These are phyloP conservation scores for Limosa lapponica DNA, from an alignment of 2,797 vertebrate species.

Conservation along the genomic window DNA sequence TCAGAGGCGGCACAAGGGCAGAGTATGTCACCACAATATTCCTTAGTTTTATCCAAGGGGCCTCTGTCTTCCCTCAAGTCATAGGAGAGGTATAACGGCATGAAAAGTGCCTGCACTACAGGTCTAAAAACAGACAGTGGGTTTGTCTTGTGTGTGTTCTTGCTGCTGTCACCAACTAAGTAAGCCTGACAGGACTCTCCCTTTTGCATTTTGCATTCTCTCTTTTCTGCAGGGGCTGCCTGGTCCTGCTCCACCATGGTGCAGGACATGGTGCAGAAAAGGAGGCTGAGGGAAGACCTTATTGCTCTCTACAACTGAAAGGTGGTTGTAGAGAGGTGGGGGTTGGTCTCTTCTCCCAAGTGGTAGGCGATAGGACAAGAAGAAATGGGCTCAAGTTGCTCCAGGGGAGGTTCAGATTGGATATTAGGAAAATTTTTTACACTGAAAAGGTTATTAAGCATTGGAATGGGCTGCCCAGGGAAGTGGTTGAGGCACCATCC, in stretches of 20 bases:
- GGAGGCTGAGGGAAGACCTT: no score
- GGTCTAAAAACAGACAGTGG: not conserved
- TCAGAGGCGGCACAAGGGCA: not conserved
- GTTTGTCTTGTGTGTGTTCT: not conserved
- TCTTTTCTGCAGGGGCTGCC: not conserved
- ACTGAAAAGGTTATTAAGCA: no score
- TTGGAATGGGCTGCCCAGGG: no score
- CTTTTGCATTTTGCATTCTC: not conserved
- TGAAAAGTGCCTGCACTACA: not conserved
- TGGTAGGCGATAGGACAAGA: no score
- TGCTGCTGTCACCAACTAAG: not conserved
- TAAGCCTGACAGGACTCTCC: not conserved
- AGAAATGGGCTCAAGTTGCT: no score
- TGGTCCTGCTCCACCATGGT: accelerated
- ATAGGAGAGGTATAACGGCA: not conserved
- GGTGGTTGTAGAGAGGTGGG: no score
- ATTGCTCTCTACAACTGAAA: no score
- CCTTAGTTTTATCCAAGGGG: not conserved
- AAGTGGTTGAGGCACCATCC: no score
- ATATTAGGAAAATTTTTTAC: no score
- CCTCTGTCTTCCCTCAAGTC: not conserved
- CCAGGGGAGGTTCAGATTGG: no score
- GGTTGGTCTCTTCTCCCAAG: no score
- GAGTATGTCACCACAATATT: not conserved
- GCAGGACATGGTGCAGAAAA: not conserved